Evolutionary conservation across 2,888 invertebrate genomes (phyloP).

Genomic region (Opisthograptis luteolata): DNA sequence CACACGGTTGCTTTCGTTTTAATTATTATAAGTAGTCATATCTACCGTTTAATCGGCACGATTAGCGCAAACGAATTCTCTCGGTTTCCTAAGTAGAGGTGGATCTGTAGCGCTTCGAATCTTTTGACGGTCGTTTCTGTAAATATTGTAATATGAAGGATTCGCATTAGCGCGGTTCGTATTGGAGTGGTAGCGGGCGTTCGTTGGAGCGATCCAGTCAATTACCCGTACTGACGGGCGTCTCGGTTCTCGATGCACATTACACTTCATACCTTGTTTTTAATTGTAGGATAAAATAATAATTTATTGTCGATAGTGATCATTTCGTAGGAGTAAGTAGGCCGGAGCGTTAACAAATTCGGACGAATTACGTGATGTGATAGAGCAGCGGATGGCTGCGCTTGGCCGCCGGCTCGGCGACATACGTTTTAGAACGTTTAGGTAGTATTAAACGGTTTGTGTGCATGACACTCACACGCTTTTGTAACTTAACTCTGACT

Average conservation of each 20-base stretch:
- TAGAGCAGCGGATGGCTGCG: slow-evolving; percentile 66
- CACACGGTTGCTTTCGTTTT: slow-evolving; percentile 79
- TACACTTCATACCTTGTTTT: slow-evolving; percentile 78
- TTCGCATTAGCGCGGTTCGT: slow-evolving; percentile 72
- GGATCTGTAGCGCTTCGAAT: slow-evolving; percentile 81
- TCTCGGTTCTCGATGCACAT: slow-evolving; percentile 65
- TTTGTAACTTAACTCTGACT: slow-evolving; percentile 47
- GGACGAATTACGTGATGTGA: slow-evolving; percentile 81
- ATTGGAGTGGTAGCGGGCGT: slow-evolving; percentile 58
- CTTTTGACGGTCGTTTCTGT: slow-evolving; percentile 62
- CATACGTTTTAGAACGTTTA: slow-evolving; percentile 44
- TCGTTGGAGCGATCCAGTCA: slow-evolving; percentile 73
- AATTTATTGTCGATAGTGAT: slow-evolving; percentile 83
- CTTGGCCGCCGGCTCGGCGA: slow-evolving; percentile 59
- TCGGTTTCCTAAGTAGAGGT: slow-evolving; percentile 80
- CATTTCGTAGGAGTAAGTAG: slow-evolving; percentile 83
- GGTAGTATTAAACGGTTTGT: slow-evolving; percentile 43
- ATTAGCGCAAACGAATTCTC: slow-evolving; percentile 72
- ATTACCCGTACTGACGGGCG: slow-evolving; percentile 72
- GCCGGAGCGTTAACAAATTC: slow-evolving; percentile 81
- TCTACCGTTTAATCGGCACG: slow-evolving; percentile 71
- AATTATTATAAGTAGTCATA: slow-evolving; percentile 79
- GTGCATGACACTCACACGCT: slow-evolving; percentile 61
- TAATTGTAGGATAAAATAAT: slow-evolving; percentile 81
- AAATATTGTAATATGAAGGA: slow-evolving; percentile 78